Base-by-base conservation (phyloP, 2,888 invertebrate species). In the Myathropa florea region DNA sequence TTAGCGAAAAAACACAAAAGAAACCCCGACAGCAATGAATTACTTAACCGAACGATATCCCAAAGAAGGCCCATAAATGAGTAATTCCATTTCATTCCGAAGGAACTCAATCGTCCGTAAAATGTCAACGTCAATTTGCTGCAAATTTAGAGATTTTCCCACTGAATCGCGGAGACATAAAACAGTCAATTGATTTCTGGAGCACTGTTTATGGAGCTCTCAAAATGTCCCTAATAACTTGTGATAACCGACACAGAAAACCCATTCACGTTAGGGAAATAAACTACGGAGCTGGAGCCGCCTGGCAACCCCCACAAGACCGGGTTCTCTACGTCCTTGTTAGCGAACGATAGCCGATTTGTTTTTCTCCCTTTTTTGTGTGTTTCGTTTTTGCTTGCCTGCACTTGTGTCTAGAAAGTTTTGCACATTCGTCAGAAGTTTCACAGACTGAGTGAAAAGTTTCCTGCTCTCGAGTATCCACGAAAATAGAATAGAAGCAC, bases 331-430 rank as follows among this genome's bases (percentile, higher is more conserved):
- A 18, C n/a, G 61, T 77, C 33, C 60, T 60, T 67, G 23, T 33
- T 2, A n/a, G 46, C 7, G 46, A 57, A 28, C 24, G 46, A 18
- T 14, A 18, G 60, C 71, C 18, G 24, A 46, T 46, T 26, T 57
- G 21, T 18, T 53, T 73, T 24, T 1, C 14, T 3, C 6, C 28
- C 4, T 60, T 10, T 28, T 26, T 4, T 30, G 21, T 30, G 28
- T 18, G 28, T 21, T 7, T 21, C 26, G 21, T n/a, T 26, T 61
- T 72, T 36, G 26, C 60, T 33, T 61, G n/a, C 77, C 24, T 80
- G 80, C 67, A 73, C 73, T 80, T 64, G 67, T 81, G 80, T 81
- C 80, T 81, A 73, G 73, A 68, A 81, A 81, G 61, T 81, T 81
- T 67, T 23, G 21, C 80, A 67, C 68, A 73, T 55, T 68, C 63